Conservation (phyloP, 2,888 invertebrate genomes). For the Polymixis flavicincta region DNA sequence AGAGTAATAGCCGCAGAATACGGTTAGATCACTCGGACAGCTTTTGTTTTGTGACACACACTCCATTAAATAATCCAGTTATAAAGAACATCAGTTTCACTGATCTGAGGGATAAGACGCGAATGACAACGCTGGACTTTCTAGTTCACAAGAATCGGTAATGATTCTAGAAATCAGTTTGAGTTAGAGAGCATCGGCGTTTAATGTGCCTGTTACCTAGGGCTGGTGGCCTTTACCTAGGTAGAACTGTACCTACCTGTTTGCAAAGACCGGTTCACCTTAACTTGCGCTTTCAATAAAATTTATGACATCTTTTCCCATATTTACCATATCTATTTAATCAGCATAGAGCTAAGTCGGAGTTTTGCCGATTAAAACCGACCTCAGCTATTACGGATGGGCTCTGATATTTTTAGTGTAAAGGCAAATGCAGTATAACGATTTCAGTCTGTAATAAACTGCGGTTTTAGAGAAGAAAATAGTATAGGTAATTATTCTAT, state of each 20-base stretch:
- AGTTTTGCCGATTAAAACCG: neutral
- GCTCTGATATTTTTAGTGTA: neutral
- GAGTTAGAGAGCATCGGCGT: conserved; percentile 1
- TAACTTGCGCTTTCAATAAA: conserved; percentile 44
- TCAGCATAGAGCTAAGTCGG: neutral
- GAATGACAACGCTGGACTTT: conserved; percentile 1
- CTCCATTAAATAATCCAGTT: conserved; percentile 17
- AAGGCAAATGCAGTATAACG: neutral
- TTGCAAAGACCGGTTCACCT: conserved; percentile 41
- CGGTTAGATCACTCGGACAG: conserved; percentile 22
- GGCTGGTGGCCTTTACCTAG: conserved; percentile 3
- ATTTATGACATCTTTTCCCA: conserved; percentile 17
- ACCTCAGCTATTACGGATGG: neutral
- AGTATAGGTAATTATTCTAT: neutral
- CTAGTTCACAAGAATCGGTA: conserved; percentile 1
- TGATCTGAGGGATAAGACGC: neutral
- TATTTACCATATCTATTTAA: neutral
- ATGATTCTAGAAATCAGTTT: conserved; percentile 14
- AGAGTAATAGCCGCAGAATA: conserved; percentile 9
- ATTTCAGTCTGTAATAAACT: neutral
- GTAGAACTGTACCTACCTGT: neutral
- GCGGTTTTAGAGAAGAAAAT: neutral
- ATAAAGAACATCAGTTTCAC: conserved; percentile 7
- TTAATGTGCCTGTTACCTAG: conserved; percentile 14
- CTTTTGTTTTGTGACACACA: conserved; percentile 21